These are phyloP conservation scores for Erebia ligea DNA, from an alignment of 2,888 invertebrate species.

Conservation along the genomic window DNA sequence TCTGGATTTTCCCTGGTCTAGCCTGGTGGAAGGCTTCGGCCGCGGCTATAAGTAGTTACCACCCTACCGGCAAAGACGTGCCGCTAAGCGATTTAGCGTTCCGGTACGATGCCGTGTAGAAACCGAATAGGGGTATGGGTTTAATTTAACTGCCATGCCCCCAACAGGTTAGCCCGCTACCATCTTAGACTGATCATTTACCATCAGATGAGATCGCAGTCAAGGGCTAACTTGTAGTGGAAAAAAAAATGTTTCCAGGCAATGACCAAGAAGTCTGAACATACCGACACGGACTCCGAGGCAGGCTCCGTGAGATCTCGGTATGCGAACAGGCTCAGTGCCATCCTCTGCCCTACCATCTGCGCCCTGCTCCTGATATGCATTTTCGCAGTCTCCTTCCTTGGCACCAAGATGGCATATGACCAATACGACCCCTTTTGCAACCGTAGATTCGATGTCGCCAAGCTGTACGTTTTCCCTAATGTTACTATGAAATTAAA, in stretches of 20 bases:
- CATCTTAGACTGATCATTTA: no score
- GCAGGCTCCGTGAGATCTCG: conserved; percentile 52
- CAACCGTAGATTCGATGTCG: conserved; percentile 55
- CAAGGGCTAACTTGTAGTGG: no score
- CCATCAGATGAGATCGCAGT: no score
- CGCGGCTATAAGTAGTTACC: no score
- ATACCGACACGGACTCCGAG: conserved; percentile 63
- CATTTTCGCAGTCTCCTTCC: conserved; percentile 59
- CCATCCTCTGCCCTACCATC: conserved; percentile 66
- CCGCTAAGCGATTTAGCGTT: no score
- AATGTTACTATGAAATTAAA: conserved; percentile 51
- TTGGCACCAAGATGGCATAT: conserved; percentile 62
- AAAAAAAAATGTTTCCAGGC: conserved; percentile 29
- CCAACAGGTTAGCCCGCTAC: no score
- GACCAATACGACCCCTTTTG: conserved; percentile 67
- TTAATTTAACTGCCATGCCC: no score
- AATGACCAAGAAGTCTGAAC: conserved; percentile 60
- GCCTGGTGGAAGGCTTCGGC: no score
- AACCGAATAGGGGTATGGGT: no score
- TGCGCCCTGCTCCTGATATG: conserved; percentile 66
- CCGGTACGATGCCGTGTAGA: no score
- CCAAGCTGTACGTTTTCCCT: conserved; percentile 60
- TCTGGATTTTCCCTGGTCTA: no score
- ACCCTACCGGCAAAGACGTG: no score
- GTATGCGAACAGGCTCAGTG: conserved; percentile 57